A percentile compares a stretch with the other conserved stretches of the same genome.
Evolutionary conservation across 2,113 vertebrate genomes (phyloP).

Genomic region (Catharus bicknelli): DNA sequence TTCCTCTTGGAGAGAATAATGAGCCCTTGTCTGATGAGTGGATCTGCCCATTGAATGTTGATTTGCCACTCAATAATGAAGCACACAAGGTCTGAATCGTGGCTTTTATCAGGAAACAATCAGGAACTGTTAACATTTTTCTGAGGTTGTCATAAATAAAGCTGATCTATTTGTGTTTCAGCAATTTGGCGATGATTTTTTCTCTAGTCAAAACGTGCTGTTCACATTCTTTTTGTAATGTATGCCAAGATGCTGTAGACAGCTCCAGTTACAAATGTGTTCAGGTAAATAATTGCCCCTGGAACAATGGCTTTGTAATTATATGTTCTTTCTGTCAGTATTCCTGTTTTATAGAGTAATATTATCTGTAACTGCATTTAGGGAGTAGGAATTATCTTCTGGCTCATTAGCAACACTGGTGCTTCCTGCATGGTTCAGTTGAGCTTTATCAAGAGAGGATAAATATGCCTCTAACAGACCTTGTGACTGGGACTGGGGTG

Average conservation of each 20-base stretch:
- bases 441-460: neutral
- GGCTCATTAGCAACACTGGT: neutral
- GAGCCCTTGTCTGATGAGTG: neutral
- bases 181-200: neutral
- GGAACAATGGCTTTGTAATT: neutral
- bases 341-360: neutral
- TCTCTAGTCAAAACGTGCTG: neutral
- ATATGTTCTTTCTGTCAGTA: neutral
- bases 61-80: neutral
- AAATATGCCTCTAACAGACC: neutral
- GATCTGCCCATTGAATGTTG: neutral
- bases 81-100: neutral
- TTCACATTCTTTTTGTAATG: neutral
- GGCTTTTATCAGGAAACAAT: neutral
- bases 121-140: neutral
- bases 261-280: neutral
- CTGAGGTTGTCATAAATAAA: constrained; percentile 5
- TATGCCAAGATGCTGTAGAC: neutral
- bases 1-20: neutral
- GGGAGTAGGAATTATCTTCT: neutral
- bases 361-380: neutral
- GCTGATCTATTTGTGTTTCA: neutral
- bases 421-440: neutral
- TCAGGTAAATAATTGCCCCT: neutral
- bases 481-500: too few relatives aligned